phyloP scores from a whole-genome alignment of 2,797 vertebrate genomes.

The Falco berigora region DNA sequence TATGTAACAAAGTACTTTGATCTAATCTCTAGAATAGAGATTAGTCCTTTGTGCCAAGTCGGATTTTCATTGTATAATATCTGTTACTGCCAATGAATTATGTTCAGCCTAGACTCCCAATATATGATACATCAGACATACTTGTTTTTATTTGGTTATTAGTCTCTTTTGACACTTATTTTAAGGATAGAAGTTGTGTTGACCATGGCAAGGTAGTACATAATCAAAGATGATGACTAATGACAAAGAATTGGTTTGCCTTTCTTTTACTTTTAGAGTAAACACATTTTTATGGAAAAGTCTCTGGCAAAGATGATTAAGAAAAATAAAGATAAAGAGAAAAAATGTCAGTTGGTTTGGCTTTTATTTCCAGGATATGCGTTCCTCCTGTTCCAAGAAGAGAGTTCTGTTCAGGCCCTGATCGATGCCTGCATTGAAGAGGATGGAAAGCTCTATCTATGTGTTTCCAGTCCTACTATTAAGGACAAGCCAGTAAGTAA shows the following conservation, averaged over 20 bases:
- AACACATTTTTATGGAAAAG: not conserved
- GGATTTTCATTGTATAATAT: conserved; percentile 46
- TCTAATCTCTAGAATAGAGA: conserved; percentile 59
- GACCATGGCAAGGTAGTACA: not conserved
- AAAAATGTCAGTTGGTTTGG: not conserved
- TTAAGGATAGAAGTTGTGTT: not conserved
- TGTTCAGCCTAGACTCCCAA: not conserved
- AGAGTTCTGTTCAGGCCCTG: conserved; percentile 94
- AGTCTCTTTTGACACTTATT: not conserved
- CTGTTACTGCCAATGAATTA: not conserved
- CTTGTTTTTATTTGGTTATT: not conserved
- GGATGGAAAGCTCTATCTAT: conserved; percentile 96
- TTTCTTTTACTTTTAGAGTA: not conserved
- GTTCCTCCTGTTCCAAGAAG: conserved; percentile 98
- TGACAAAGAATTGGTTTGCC: not conserved
- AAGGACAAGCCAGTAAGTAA: conserved; percentile 97
- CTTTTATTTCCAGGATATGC: conserved; percentile 83
- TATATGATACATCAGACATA: not conserved
- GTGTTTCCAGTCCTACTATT: conserved; percentile 98
- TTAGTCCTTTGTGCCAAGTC: conserved; percentile 25
- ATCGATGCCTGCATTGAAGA: conserved; percentile 98
- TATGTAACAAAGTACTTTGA: conserved; percentile 11
- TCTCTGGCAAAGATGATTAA: not conserved
- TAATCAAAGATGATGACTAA: not conserved
- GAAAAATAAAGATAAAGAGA: not conserved